phyloP scores from a whole-genome alignment of 2,888 invertebrate genomes.

The Allolobophora icterica region DNA sequence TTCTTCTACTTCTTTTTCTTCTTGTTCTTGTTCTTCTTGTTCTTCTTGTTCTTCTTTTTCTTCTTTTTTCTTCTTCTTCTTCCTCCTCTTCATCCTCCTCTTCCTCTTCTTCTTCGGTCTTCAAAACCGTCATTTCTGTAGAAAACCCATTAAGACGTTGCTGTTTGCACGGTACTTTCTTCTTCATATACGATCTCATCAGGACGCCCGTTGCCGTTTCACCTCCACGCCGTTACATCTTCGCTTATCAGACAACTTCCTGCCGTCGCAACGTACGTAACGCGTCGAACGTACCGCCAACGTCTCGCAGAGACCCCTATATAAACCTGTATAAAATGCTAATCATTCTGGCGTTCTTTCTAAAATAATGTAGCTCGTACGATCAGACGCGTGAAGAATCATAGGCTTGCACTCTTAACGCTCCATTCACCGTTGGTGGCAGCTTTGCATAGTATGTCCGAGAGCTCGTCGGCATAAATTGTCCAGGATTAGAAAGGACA shows the following conservation, averaged over 20 bases:
- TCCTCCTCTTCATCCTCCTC: background rate
- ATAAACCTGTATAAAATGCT: constrained; percentile 3
- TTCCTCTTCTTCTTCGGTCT: background rate
- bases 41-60: no score
- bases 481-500: background rate
- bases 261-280: background rate
- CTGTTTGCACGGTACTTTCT: background rate
- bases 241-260: constrained; percentile 17
- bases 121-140: background rate
- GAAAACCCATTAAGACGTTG: background rate
- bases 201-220: background rate
- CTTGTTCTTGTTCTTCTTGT: no score
- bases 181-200: background rate
- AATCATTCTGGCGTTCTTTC: background rate
- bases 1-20: no score
- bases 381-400: background rate
- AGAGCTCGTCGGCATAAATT: background rate
- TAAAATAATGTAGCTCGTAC: background rate
- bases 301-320: background rate
- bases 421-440: background rate
- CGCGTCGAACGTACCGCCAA: background rate
- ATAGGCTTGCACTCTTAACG: constrained; percentile 2
- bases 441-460: background rate
- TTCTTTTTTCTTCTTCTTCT: background rate
- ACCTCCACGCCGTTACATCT: constrained; percentile 1